phyloP scores from a whole-genome alignment of 2,113 vertebrate genomes.

The Cyanistes caeruleus region DNA sequence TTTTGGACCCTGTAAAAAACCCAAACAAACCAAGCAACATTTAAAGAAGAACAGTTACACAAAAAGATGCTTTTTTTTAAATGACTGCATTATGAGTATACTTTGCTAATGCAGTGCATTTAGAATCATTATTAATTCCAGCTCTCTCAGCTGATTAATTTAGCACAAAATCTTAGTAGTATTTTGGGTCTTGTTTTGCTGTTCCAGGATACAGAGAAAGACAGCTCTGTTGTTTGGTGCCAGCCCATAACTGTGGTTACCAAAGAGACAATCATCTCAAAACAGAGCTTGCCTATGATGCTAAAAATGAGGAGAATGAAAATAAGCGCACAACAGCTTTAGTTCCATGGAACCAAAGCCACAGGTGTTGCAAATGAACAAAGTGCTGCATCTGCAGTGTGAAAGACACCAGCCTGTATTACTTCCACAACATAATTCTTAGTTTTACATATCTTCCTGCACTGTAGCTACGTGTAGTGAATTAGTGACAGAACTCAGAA shows the following conservation, averaged over 20 bases:
- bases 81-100: not conserved
- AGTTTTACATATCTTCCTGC: not conserved
- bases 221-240: not conserved
- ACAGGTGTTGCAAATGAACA: not conserved
- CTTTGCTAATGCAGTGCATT: not conserved
- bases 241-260: not conserved
- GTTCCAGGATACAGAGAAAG: not conserved
- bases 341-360: not conserved
- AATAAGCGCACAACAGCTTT: not conserved
- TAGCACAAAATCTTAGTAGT: not conserved
- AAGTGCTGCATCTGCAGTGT: not conserved
- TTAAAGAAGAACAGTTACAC: not conserved
- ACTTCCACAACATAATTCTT: not conserved
- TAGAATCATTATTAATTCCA: not conserved
- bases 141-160: not conserved
- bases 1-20: conserved; percentile 86
- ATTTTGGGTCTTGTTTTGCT: not conserved
- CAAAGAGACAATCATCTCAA: not conserved
- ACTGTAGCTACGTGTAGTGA: not conserved
- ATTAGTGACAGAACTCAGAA: not conserved
- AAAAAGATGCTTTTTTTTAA: not conserved
- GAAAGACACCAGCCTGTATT: not conserved
- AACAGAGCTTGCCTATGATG: not conserved
- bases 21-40: not conserved
- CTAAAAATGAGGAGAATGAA: not conserved